Evolutionary conservation across 1,140 invertebrate species (phyloP).

Genomic region (Drosophila paulistorum): DNA sequence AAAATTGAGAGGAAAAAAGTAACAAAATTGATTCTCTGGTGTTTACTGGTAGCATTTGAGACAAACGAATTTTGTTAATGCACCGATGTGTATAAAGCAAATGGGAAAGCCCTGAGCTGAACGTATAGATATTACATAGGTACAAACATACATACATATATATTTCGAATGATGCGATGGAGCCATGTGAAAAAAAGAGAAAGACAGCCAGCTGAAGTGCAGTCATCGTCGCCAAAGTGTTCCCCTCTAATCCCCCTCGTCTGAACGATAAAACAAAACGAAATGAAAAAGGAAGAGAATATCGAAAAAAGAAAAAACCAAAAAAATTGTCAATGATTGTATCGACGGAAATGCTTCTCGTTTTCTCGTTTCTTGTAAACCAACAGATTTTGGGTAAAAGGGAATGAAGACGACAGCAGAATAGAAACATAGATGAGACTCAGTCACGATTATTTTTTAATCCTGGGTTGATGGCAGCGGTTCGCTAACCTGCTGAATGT

Average conservation of each 20-base stretch:
- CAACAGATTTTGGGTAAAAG: conserved; percentile 1
- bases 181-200: conserved; percentile 9
- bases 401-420: not conserved
- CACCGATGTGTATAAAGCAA: conserved; percentile 34
- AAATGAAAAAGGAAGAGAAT: not conserved
- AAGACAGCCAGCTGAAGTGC: conserved; percentile 22
- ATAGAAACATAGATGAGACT: conserved; percentile 6
- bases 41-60: conserved; percentile 29
- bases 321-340: conserved; percentile 12
- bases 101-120: conserved; percentile 23
- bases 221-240: conserved; percentile 21
- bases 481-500: conserved; percentile 3
- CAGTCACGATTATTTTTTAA: conserved; percentile 19
- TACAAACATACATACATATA: too few relatives aligned
- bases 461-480: not conserved
- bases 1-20: not conserved
- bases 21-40: conserved; percentile 20
- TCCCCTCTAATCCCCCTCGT: too few relatives aligned
- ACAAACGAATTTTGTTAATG: conserved; percentile 37
- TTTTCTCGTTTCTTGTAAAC: conserved; percentile 2
- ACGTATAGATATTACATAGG: not conserved
- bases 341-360: conserved; percentile 6
- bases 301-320: not conserved
- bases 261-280: not conserved
- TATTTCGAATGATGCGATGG: not conserved